Conservation (phyloP, 30 jellyfish, hydroid and myxozoan species). For the Aurelia sp. region DNA sequence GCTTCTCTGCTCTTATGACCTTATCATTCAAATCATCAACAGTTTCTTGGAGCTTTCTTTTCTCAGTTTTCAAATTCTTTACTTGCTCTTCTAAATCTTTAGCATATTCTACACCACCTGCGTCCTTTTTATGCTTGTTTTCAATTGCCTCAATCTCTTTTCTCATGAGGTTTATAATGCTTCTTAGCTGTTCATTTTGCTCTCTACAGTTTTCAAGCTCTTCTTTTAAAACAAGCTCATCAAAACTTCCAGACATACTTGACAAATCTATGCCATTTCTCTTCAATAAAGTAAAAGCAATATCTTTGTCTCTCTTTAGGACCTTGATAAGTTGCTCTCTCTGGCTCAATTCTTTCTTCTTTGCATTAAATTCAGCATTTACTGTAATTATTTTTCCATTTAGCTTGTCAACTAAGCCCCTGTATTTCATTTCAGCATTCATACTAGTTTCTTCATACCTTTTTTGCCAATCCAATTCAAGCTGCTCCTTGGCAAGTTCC, state of each 20-base stretch:
- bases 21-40: constrained; percentile 48
- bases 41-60: constrained; percentile 14
- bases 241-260: constrained; percentile 4
- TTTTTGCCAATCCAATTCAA: constrained; percentile 78
- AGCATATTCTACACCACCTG: constrained; percentile 40
- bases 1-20: constrained; percentile 23
- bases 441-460: constrained; percentile 57
- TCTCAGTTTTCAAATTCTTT: constrained; percentile 25
- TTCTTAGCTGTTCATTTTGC: constrained; percentile 65
- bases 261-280: constrained; percentile 53
- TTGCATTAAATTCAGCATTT: neutral
- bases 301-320: constrained; percentile 61
- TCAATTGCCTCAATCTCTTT: constrained; percentile 69
- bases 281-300: constrained; percentile 59
- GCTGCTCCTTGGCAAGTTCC: constrained; percentile 72
- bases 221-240: constrained; percentile 39
- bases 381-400: constrained; percentile 17
- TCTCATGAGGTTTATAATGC: constrained; percentile 69
- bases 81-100: constrained; percentile 58
- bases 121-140: constrained; percentile 22
- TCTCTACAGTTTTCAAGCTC: constrained; percentile 4
- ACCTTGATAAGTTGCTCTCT: constrained; percentile 62
- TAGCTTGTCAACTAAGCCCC: constrained; percentile 23
- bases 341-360: constrained; percentile 49
- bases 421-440: constrained; percentile 41